Evolutionary conservation across 2,113 vertebrate species (phyloP).

Genomic region (Panthera uncia): DNA sequence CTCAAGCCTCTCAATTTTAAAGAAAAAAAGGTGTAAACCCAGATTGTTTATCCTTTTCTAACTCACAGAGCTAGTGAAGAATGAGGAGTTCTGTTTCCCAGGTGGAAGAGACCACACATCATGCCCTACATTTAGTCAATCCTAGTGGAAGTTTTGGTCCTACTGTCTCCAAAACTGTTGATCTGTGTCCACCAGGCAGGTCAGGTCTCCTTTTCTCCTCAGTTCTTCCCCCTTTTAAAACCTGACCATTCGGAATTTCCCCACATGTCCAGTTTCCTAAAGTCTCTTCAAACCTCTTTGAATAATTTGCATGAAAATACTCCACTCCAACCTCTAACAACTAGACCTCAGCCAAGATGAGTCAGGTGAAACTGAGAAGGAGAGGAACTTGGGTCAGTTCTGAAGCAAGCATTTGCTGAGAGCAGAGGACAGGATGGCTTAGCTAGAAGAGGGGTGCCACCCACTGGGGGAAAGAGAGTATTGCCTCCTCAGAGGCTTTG

Average conservation of each 20-base stretch:
- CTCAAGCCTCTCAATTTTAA: background rate
- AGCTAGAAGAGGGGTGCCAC: constrained; percentile 71
- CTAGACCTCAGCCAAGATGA: background rate
- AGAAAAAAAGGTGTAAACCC: background rate
- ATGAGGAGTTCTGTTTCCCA: background rate
- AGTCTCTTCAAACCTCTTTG: background rate
- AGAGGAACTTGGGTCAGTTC: constrained; percentile 17
- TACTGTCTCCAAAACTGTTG: background rate
- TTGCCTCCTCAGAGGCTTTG: background rate
- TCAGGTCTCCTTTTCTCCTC: background rate
- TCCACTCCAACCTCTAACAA: constrained; percentile 49
- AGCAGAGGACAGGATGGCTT: background rate
- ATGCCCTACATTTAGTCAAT: background rate
- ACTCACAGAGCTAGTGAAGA: background rate
- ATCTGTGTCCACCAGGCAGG: too few relatives aligned
- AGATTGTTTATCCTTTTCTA: background rate
- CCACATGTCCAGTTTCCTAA: background rate
- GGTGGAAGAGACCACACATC: background rate
- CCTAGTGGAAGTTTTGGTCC: background rate
- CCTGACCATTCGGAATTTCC: background rate
- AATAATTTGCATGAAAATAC: constrained; percentile 59
- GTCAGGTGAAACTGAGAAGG: constrained; percentile 57
- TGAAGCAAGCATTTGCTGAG: background rate
- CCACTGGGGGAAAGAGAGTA: constrained; percentile 61
- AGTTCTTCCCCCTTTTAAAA: background rate